These are phyloP conservation scores for Eulacestoma nigropectus DNA, from an alignment of 2,113 vertebrate genomes.

Conservation along the genomic window DNA sequence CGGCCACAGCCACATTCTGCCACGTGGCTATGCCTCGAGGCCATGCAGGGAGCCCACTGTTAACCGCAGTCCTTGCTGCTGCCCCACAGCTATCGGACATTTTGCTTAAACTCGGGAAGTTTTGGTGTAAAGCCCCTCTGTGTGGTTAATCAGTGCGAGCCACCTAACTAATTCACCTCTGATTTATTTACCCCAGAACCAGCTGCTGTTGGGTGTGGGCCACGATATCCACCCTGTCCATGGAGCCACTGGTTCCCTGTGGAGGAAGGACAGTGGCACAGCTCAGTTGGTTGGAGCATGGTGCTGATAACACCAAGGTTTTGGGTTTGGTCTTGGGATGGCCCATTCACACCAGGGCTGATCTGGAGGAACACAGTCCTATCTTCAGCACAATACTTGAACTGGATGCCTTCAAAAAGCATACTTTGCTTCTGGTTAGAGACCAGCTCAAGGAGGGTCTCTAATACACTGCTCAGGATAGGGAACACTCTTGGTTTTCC, in stretches of 20 bases:
- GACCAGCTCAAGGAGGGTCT: background rate
- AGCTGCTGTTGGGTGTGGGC: background rate
- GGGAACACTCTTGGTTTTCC: background rate
- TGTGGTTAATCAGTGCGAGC: background rate
- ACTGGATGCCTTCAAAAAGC: background rate
- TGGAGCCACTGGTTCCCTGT: rapidly evolving
- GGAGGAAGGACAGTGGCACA: background rate
- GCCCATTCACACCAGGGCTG: background rate
- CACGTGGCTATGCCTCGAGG: background rate
- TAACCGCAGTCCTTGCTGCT: background rate
- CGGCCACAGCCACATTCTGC: background rate
- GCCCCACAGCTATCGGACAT: background rate
- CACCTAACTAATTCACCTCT: background rate
- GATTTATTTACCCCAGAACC: background rate
- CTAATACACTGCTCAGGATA: background rate
- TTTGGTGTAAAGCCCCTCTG: background rate
- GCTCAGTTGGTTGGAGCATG: background rate
- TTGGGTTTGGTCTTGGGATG: background rate
- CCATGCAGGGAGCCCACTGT: background rate
- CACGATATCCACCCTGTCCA: background rate
- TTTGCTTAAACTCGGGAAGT: background rate
- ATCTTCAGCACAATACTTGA: background rate
- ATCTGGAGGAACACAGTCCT: background rate
- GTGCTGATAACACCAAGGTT: background rate
- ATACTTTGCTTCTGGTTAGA: too few species aligned